Conservation (phyloP, 2,113 vertebrate genomes). For the Mastomys natalensis region DNA sequence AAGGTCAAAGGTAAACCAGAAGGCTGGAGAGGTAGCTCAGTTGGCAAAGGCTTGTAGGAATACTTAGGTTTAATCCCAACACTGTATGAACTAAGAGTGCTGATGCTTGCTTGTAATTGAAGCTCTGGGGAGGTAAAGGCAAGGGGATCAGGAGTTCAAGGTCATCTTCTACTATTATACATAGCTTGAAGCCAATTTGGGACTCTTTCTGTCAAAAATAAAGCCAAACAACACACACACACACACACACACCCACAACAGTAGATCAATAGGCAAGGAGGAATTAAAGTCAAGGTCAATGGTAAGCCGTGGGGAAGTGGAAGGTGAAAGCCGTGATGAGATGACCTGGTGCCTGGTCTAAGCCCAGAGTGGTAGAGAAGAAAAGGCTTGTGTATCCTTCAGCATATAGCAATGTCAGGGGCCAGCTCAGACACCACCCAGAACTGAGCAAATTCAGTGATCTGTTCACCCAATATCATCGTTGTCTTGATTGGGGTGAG, state of each 20-base stretch:
- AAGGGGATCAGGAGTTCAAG: not conserved
- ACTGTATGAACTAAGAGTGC: not conserved
- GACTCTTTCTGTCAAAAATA: not conserved
- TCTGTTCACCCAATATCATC: not conserved
- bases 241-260: not conserved
- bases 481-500: not conserved
- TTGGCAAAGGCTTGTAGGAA: not conserved
- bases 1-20: not conserved
- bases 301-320: not conserved
- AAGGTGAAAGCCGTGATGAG: not conserved
- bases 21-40: not conserved
- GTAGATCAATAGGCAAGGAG: not conserved
- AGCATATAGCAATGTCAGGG: too few relatives aligned
- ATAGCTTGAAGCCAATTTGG: not conserved
- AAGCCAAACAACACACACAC: not conserved
- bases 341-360: accelerated
- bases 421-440: too few relatives aligned
- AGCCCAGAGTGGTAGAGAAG: not conserved
- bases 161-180: not conserved
- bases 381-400: too few relatives aligned
- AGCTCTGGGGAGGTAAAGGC: not conserved
- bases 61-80: not conserved
- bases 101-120: not conserved
- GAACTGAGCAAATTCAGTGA: not conserved
- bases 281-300: not conserved